Evolutionary conservation across 2,797 vertebrate species (phyloP), one percentile per base, ranked within the genome.

Genomic region (Hoplostethus atlanticus): DNA sequence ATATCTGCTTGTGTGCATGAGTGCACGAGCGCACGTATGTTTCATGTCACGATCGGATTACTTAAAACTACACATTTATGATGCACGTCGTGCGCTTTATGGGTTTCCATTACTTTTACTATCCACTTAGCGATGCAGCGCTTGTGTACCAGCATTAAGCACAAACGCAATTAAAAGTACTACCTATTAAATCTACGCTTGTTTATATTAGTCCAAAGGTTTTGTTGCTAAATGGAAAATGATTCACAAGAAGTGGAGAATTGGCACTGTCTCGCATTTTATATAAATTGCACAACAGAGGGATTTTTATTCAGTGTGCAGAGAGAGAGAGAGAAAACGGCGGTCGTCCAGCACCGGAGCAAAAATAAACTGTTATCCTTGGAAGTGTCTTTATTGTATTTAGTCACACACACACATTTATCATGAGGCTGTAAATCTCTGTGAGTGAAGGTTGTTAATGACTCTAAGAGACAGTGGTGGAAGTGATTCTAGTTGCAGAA

Each of bases 381-480:
- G 88, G 85, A 93, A 87, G 89, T 90, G 89, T 91, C 89, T 91
- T 92, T 87, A 90, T 93, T 91, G 90, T 89, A 85, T 88, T 90
- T 87, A 86, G 84, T 82, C 87, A 83, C 86, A 82, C 68, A 77
- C 60, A 77, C 60, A 25, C 84, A 92, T 92, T 91, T 86, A 93
- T 93, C 91, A 92, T 66, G 83, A 91, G 80, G 87, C 73, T 56
- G 76, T 93, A 92, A 92, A 92, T 94, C 91, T 89, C 63, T 40
- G 42, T 85, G 90, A 93, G 86, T 88, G 90, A 92, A 88, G 84
- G 85, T 81, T 89, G 88, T 89, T 93, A 91, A 92, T 87, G 88
- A 87, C 86, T 87, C 47, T 16, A 69, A 87, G 88, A 89, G 88
- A 89, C 89, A 84, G 83, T 70, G 81, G 84, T 89, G 82, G 84